A percentile compares a stretch with the other conserved stretches of the same genome.
phyloP scores from a whole-genome alignment of 2,797 vertebrate genomes.

The Phoeniculus purpureus region DNA sequence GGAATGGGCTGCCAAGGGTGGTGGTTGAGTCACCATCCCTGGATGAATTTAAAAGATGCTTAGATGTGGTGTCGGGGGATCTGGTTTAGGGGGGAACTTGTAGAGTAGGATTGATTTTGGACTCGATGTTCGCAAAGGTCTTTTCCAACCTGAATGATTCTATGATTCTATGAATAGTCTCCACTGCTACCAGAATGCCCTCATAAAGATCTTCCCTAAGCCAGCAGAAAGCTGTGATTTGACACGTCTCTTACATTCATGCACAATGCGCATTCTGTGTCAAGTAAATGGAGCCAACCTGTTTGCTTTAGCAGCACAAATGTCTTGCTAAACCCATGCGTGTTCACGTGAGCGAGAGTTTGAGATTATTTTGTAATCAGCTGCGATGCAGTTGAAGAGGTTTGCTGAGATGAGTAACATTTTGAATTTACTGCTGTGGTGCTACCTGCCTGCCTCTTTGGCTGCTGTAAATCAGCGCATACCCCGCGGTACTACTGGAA shows the following conservation, averaged over 20 bases:
- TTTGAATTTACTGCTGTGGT: neutral
- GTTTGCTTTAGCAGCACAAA: neutral
- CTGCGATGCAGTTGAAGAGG: neutral
- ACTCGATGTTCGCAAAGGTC: too few relatives aligned
- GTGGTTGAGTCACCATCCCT: too few relatives aligned
- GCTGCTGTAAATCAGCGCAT: neutral
- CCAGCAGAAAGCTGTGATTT: neutral
- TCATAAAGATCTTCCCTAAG: neutral
- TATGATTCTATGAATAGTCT: neutral
- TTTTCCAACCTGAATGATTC: too few relatives aligned
- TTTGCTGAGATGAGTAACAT: neutral
- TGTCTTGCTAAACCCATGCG: neutral
- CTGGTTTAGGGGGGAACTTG: too few relatives aligned
- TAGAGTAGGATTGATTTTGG: too few relatives aligned
- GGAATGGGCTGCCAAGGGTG: too few relatives aligned
- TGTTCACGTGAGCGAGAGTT: neutral
- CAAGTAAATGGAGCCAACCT: neutral
- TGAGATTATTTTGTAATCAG: constrained; percentile 14
- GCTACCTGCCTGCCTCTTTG: neutral
- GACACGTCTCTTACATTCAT: neutral
- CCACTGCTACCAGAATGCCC: neutral
- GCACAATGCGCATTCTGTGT: neutral
- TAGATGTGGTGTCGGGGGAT: too few relatives aligned
- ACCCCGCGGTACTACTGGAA: neutral
- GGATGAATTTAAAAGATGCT: too few relatives aligned